Evolutionary conservation across 2,113 vertebrate species (phyloP).

Genomic region (Rousettus leschenaultii): DNA sequence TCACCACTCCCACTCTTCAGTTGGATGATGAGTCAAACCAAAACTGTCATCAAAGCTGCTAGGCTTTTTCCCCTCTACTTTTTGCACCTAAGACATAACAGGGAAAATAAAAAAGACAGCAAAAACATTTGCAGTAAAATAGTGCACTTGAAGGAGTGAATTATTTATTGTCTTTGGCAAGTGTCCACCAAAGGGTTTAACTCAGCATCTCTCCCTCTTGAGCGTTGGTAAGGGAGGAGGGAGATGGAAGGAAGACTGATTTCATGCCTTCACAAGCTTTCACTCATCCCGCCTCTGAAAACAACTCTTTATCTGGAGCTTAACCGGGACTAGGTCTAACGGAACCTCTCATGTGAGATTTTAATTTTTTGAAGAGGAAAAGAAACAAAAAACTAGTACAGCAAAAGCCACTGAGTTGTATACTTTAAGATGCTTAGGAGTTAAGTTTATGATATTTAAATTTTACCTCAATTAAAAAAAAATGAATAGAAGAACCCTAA

Average conservation of each 20-base stretch:
- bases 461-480: not conserved
- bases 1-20: not conserved
- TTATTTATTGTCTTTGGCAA: not conserved
- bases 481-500: not conserved
- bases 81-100: not conserved
- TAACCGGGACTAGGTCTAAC: not conserved
- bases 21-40: conserved; percentile 37
- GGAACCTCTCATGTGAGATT: not conserved
- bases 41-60: not conserved
- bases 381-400: not conserved
- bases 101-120: not conserved
- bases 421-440: not conserved
- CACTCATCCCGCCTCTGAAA: not conserved
- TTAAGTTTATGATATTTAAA: not conserved
- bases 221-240: not conserved
- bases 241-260: not conserved
- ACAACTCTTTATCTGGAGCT: conserved; percentile 22
- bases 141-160: not conserved
- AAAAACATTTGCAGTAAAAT: not conserved
- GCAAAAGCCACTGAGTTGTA: not conserved
- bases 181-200: not conserved
- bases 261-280: not conserved
- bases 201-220: too few relatives aligned
- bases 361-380: not conserved
- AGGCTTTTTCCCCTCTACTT: not conserved